Evolutionary conservation across 1,140 invertebrate genomes (phyloP).

Genomic region (Drosophila funebris): DNA sequence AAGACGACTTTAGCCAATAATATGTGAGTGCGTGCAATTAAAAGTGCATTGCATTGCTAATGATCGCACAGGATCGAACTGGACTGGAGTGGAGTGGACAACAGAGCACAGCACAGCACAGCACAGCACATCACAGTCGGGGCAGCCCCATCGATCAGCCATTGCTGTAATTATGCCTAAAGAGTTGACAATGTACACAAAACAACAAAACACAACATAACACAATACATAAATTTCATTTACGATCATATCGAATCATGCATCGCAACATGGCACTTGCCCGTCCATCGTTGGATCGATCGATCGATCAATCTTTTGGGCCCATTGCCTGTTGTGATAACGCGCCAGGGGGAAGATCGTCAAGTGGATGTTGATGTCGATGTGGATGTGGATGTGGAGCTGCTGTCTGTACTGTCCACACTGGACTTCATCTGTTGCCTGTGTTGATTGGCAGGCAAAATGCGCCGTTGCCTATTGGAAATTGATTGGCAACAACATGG

Average conservation of each 20-base stretch:
- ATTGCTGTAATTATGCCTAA: slow-evolving; percentile 63
- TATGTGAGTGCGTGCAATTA: slow-evolving; percentile 71
- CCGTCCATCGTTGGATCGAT: slow-evolving; percentile 44
- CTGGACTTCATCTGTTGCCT: slow-evolving; percentile 37
- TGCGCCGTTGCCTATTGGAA: slow-evolving; percentile 42
- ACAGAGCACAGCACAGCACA: not conserved
- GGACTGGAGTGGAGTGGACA: not conserved
- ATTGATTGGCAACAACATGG: slow-evolving; percentile 79
- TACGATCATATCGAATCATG: slow-evolving; percentile 76
- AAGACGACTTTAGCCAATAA: slow-evolving; percentile 31
- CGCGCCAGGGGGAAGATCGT: slow-evolving; percentile 54
- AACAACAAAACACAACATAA: not conserved
- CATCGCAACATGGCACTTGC: slow-evolving; percentile 35
- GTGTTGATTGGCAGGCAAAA: slow-evolving; percentile 71
- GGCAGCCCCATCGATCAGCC: slow-evolving; percentile 31
- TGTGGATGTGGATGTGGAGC: not conserved
- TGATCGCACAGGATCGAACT: slow-evolving; percentile 32
- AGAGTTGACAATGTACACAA: slow-evolving; percentile 76
- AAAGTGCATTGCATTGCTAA: slow-evolving; percentile 70
- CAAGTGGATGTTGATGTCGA: slow-evolving; percentile 1
- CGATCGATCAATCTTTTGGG: slow-evolving; percentile 44
- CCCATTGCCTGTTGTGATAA: slow-evolving; percentile 64
- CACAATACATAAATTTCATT: slow-evolving; percentile 67
- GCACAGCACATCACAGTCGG: not conserved
- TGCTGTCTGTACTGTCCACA: slow-evolving; percentile 79